Evolutionary conservation across 2,113 vertebrate species (phyloP).

Genomic region (Panthera uncia): DNA sequence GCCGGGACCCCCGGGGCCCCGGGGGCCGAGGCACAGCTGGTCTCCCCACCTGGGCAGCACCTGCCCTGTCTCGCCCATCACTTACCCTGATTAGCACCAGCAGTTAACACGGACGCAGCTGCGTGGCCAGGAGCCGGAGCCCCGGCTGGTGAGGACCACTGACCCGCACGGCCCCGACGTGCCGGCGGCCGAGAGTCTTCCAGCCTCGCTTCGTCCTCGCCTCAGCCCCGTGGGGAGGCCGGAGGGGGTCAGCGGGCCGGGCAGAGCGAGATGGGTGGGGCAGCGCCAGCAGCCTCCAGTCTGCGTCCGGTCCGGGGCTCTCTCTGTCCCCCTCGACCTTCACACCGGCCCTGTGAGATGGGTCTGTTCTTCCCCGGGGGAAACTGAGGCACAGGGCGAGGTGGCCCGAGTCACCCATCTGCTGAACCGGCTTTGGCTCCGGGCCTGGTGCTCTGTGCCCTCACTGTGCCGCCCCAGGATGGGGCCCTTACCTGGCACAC

Average conservation of each 20-base stretch:
- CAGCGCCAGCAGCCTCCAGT: accelerated
- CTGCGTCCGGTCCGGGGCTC: accelerated
- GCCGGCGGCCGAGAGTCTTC: neutral
- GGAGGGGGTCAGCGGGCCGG: neutral
- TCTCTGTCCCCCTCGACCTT: neutral
- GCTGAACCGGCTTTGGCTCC: neutral
- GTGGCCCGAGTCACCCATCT: neutral
- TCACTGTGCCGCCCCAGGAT: neutral
- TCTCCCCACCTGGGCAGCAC: neutral
- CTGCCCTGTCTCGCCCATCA: accelerated
- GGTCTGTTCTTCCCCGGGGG: neutral
- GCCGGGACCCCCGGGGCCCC: neutral
- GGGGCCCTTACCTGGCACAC: neutral
- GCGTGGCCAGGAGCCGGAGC: neutral
- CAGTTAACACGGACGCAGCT: neutral
- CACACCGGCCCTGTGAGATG: neutral
- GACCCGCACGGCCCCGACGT: neutral
- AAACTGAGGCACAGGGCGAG: neutral
- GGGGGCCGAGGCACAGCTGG: neutral
- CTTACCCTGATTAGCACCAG: neutral
- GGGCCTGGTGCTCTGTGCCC: neutral
- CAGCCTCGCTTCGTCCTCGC: neutral
- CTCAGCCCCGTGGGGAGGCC: neutral
- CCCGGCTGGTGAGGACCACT: accelerated
- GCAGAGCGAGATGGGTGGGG: neutral